These are phyloP conservation scores for Gallinago paraguaiae DNA, from an alignment of 2,113 vertebrate species.

Conservation along the genomic window DNA sequence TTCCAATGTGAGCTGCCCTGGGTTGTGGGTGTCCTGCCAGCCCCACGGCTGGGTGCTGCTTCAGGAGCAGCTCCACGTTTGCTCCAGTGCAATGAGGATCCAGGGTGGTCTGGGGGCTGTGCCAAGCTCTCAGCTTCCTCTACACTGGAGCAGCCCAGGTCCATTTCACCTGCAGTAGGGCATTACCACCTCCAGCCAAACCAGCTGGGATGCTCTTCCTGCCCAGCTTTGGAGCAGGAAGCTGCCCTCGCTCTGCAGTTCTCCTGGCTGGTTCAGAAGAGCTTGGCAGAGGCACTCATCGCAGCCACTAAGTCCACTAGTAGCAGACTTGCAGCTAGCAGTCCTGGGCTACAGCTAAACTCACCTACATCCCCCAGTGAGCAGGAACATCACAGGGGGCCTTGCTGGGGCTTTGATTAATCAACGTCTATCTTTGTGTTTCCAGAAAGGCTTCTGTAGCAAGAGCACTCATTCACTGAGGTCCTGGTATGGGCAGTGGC, in stretches of 20 bases:
- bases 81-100: not conserved
- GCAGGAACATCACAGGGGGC: not conserved
- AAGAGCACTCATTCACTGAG: not conserved
- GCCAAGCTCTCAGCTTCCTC: not conserved
- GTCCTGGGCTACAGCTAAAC: not conserved
- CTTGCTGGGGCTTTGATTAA: not conserved
- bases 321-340: not conserved
- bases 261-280: not conserved
- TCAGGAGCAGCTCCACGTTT: not conserved
- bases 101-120: not conserved
- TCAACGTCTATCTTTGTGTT: not conserved
- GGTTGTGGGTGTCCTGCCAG: not conserved
- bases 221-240: not conserved
- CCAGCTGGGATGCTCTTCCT: not conserved
- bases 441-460: not conserved
- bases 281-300: not conserved
- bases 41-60: not conserved
- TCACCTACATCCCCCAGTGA: not conserved
- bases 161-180: not conserved
- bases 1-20: not conserved
- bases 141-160: not conserved
- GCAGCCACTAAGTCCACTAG: not conserved
- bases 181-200: not conserved
- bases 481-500: fast-evolving
- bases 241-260: not conserved